Evolutionary conservation across 2,113 vertebrate genomes (phyloP), one percentile per base, ranked within the genome.

Genomic region (Nicator chloris): DNA sequence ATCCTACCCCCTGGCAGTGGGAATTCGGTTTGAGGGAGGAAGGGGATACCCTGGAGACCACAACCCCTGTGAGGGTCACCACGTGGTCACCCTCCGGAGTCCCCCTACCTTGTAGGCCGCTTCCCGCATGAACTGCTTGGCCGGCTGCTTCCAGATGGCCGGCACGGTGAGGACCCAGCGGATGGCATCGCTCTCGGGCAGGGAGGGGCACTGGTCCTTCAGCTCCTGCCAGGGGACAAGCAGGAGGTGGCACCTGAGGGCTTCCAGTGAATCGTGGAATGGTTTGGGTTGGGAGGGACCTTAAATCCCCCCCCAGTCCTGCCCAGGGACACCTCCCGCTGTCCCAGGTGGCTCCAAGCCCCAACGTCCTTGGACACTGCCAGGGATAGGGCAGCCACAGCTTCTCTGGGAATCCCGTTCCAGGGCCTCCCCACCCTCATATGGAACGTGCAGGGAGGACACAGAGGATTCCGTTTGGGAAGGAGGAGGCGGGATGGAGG

Each of bases 111-210:
- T 94, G 95, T 99, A 99, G 69, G 99, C 98, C 0, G 99, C 99
- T 86, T 99, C 99, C 90, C 99, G 95, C 99, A 99, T 99, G 97
- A 99, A 99, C 97, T 99, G 99, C 96, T 99, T 99, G 97, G 99
- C 99, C 0, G 99, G 99, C 92, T 99, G 99, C 94, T 98, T 99
- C 99, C 99, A 99, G 95, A 99, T 99, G 45, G 99, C 99, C 0
- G 99, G 99, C n/a, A 99, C 99, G 0, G 99, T 99, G 96, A 99
- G 97, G 28, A 99, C 99, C 99, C 99, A 99, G 93, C 99, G 97
- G 91, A 99, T 97, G 49, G 98, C 97, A 2, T 97, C 98, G 9
- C 88, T 96, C 89, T 98, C 98, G 3, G 98, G 95, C 72, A 98
- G 94, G 0, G 98, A 97, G 0, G 98, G 98, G 7, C 98, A 99